These are phyloP conservation scores for Pluvialis apricaria DNA, from an alignment of 2,113 vertebrate genomes.

Conservation along the genomic window DNA sequence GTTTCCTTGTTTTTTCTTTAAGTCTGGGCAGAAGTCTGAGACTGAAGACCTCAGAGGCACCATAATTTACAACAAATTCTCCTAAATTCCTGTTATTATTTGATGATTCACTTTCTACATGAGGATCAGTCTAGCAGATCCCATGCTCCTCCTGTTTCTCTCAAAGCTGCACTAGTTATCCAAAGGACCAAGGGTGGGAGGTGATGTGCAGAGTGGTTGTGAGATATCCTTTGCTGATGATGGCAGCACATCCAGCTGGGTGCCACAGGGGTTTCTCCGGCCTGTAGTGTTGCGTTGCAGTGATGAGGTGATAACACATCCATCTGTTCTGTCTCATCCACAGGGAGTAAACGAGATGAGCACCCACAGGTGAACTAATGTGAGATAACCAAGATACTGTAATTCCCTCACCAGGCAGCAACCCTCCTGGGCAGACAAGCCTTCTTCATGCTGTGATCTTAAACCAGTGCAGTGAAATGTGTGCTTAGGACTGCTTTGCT, in stretches of 20 bases:
- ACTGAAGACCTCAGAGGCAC: background rate
- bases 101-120: background rate
- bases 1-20: background rate
- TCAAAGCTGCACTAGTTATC: background rate
- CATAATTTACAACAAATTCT: background rate
- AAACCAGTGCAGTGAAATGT: background rate
- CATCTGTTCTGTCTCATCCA: background rate
- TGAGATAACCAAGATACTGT: background rate
- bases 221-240: background rate
- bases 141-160: background rate
- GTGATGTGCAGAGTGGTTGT: background rate
- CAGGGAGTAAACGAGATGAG: background rate
- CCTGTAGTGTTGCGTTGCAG: background rate
- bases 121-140: background rate
- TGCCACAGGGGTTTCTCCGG: background rate
- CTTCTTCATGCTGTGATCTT: background rate
- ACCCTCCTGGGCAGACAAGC: background rate
- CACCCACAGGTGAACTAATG: background rate
- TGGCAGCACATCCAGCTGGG: background rate
- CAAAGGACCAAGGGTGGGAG: background rate
- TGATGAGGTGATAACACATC: background rate
- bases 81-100: background rate
- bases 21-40: background rate
- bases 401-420: background rate
- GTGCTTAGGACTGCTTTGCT: background rate